A percentile compares a stretch with the other conserved stretches of the same genome.
phyloP scores from a whole-genome alignment of 2,888 invertebrate genomes.

The Lepidochrysops patricia region DNA sequence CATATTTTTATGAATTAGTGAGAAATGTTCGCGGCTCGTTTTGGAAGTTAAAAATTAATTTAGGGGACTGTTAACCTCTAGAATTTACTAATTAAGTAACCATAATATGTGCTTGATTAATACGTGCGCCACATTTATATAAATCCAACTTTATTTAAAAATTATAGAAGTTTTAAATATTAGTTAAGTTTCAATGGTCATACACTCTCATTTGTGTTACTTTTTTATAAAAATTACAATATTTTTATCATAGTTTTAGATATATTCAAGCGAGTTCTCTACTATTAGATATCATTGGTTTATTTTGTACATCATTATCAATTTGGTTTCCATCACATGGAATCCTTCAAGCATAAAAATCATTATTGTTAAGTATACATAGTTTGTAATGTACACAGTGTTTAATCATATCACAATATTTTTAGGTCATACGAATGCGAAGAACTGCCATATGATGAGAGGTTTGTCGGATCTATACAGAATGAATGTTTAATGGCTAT shows the following conservation, averaged over 20 bases:
- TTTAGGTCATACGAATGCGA: slow-evolving; percentile 47
- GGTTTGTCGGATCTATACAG: slow-evolving; percentile 43
- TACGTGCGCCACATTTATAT: too few species aligned
- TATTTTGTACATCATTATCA: not conserved
- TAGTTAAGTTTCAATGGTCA: not conserved
- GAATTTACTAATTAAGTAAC: too few species aligned
- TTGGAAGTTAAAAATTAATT: not conserved
- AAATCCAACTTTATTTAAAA: not conserved
- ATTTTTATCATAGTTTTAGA: too few species aligned
- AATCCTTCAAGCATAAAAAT: too few species aligned
- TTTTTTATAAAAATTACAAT: not conserved
- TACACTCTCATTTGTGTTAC: not conserved
- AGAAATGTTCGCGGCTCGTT: not conserved
- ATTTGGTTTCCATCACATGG: too few species aligned
- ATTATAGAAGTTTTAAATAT: not conserved
- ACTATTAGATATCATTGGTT: not conserved
- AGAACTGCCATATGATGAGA: slow-evolving; percentile 52
- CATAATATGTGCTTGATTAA: too few species aligned
- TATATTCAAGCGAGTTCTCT: too few species aligned
- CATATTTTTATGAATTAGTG: not conserved
- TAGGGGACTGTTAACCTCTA: too few species aligned
- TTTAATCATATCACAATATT: slow-evolving; percentile 16
- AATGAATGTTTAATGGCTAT: not conserved
- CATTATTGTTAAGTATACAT: too few species aligned
- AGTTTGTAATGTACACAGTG: not conserved